Evolutionary conservation across 2,113 vertebrate genomes (phyloP).

Genomic region (Sisor rabdophorus): DNA sequence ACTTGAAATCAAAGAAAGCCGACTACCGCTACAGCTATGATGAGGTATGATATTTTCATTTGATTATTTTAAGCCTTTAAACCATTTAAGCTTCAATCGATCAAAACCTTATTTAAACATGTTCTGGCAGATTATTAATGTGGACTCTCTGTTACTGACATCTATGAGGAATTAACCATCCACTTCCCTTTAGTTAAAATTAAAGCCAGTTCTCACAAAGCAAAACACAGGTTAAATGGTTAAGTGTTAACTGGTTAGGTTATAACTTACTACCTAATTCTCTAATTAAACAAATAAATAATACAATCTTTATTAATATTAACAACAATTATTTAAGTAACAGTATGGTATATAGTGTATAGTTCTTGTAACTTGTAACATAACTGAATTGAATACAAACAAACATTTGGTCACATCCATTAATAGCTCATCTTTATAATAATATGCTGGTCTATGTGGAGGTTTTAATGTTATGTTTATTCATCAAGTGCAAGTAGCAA

Average conservation of each 20-base stretch:
- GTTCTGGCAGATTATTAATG: background rate
- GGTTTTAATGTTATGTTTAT: background rate
- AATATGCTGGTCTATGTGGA: background rate
- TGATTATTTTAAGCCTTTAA: background rate
- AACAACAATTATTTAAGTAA: too few relatives aligned
- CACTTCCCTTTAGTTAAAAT: background rate
- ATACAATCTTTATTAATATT: background rate
- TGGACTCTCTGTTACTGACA: background rate
- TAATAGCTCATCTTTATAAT: background rate
- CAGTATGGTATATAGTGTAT: too few relatives aligned
- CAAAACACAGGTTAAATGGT: background rate
- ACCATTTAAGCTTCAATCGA: background rate
- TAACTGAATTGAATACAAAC: background rate
- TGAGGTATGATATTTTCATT: constrained; percentile 76
- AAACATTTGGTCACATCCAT: background rate
- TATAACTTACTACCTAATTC: too few relatives aligned
- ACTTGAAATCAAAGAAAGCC: constrained; percentile 95
- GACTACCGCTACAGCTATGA: constrained; percentile 97
- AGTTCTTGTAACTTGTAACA: too few relatives aligned
- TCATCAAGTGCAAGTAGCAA: background rate
- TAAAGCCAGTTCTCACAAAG: background rate
- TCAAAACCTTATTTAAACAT: background rate
- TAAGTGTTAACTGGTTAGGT: too few relatives aligned
- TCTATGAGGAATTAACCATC: background rate
- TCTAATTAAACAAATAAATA: background rate